Conservation (phyloP, 2,888 invertebrate species). For the Octodonta nipae region DNA sequence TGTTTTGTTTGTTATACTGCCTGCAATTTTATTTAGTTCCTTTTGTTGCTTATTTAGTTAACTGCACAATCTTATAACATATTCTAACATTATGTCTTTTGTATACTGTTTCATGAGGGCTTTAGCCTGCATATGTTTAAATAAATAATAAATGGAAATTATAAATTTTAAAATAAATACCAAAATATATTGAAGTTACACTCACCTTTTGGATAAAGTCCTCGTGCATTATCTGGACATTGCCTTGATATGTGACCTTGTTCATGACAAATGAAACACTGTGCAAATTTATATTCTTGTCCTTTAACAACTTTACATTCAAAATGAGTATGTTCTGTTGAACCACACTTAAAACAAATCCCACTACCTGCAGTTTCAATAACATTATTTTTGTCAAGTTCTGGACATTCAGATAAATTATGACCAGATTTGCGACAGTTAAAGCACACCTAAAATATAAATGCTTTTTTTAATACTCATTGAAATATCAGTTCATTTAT, state of each 20-base stretch:
- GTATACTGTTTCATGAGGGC: no score
- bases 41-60: no score
- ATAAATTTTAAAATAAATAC: no score
- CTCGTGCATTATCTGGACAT: conserved; percentile 78
- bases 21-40: no score
- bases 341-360: conserved; percentile 81
- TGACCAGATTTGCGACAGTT: conserved; percentile 71
- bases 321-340: conserved; percentile 69
- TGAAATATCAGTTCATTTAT: no score
- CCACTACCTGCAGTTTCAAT: conserved; percentile 42
- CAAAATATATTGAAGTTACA: no score
- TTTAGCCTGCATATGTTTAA: no score
- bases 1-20: no score
- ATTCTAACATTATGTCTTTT: no score
- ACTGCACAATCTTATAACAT: no score
- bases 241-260: conserved; percentile 77
- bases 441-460: conserved; percentile 49
- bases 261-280: conserved; percentile 78
- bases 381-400: conserved; percentile 40
- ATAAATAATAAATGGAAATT: no score
- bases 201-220: conserved; percentile 58
- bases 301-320: conserved; percentile 55
- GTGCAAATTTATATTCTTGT: conserved; percentile 64
- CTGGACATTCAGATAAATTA: conserved; percentile 67
- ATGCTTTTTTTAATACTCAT: no score